Conservation (phyloP, 2,888 invertebrate species). For the Lucinisca nassula region DNA sequence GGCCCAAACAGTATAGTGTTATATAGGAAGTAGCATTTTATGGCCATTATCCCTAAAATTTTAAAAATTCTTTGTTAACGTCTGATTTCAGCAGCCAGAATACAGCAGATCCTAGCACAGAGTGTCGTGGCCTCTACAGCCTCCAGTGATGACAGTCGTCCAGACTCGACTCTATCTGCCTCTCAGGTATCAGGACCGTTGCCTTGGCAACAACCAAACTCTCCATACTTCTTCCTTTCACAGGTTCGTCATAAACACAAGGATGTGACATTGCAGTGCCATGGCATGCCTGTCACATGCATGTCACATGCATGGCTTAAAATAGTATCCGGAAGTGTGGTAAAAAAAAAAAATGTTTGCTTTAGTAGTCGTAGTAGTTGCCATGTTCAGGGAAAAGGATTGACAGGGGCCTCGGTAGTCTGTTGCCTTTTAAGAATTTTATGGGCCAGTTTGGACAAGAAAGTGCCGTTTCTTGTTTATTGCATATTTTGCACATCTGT, state of each 20-base stretch:
- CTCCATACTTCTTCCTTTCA: slow-evolving; percentile 67
- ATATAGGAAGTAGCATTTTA: too few relatives aligned
- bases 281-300: not conserved
- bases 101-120: slow-evolving; percentile 82
- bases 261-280: not conserved
- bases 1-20: too few relatives aligned
- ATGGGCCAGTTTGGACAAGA: too few relatives aligned
- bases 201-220: slow-evolving; percentile 70
- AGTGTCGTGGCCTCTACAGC: slow-evolving; percentile 76
- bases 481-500: too few relatives aligned
- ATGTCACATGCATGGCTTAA: not conserved
- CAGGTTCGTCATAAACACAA: slow-evolving; percentile 72
- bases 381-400: too few relatives aligned
- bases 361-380: too few relatives aligned
- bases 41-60: too few relatives aligned
- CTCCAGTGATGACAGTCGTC: slow-evolving; percentile 83
- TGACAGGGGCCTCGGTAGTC: too few relatives aligned
- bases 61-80: too few relatives aligned
- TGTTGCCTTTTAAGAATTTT: too few relatives aligned
- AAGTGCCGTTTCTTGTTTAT: too few relatives aligned
- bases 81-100: slow-evolving; percentile 73
- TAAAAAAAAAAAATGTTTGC: too few relatives aligned
- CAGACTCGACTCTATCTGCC: slow-evolving; percentile 71
- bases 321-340: not conserved
- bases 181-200: slow-evolving; percentile 77